A percentile compares a stretch with the other conserved stretches of the same genome.
These are phyloP conservation scores for Apodemus sylvaticus DNA, from an alignment of 2,113 vertebrate species.

Conservation along the genomic window DNA sequence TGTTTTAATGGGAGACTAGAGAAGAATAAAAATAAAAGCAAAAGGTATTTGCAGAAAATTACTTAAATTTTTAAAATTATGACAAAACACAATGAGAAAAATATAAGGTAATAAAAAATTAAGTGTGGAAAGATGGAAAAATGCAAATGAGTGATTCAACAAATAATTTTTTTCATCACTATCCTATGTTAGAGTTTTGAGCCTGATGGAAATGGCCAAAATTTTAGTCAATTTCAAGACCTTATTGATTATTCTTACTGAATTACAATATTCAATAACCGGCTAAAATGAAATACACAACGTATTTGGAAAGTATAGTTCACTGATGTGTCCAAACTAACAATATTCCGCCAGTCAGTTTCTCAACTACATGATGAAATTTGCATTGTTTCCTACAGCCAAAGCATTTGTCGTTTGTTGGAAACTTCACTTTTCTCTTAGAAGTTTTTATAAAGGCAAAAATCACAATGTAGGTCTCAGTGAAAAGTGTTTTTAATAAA, in stretches of 20 bases:
- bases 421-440: neutral
- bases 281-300: neutral
- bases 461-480: neutral
- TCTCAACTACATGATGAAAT: neutral
- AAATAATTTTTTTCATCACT: neutral
- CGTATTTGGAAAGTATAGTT: neutral
- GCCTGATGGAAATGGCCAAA: neutral
- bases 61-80: neutral
- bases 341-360: neutral
- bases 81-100: neutral
- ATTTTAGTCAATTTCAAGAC: neutral
- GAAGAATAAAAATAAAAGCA: neutral
- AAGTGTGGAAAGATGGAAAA: neutral
- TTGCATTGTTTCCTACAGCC: neutral
- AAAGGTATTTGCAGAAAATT: neutral
- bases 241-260: neutral
- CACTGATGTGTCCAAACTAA: neutral
- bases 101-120: neutral
- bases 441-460: neutral
- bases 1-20: neutral
- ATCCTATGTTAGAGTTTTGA: neutral
- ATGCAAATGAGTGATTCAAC: neutral
- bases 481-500: constrained; percentile 40
- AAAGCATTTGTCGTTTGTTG: neutral
- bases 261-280: neutral